These are phyloP conservation scores for Poecilia velifera DNA, from an alignment of 2,797 vertebrate species.

Conservation along the genomic window DNA sequence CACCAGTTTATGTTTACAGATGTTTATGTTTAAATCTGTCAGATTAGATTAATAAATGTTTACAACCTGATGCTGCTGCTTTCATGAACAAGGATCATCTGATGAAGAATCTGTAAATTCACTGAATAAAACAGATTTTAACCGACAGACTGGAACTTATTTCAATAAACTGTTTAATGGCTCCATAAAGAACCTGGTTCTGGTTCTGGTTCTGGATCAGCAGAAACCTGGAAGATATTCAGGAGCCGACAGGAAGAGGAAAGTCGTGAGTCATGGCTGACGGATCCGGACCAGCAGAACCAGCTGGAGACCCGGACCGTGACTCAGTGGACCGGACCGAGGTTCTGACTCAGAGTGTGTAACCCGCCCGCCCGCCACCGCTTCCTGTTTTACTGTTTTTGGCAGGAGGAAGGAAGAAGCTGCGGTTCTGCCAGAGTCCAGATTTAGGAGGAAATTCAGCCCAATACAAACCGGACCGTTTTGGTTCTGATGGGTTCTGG, in stretches of 20 bases:
- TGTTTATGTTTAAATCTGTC: too few species aligned
- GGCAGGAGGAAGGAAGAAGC: background rate
- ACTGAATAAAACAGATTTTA: too few species aligned
- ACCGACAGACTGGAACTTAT: too few species aligned
- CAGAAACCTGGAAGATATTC: background rate
- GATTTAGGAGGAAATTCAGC: too few species aligned
- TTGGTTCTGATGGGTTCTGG: background rate
- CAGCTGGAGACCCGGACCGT: background rate
- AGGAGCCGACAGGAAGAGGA: conserved; percentile 7
- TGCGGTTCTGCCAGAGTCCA: background rate
- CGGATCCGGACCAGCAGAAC: background rate
- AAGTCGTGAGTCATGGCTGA: conserved; percentile 6
- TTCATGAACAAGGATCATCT: background rate
- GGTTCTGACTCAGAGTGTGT: background rate
- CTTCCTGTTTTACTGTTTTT: background rate
- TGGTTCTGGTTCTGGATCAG: background rate
- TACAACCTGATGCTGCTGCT: background rate
- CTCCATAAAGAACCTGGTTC: background rate
- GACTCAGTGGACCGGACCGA: conserved; percentile 31
- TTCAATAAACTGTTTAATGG: background rate
- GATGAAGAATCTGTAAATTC: too few species aligned
- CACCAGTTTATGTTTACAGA: too few species aligned
- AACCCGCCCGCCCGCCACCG: background rate
- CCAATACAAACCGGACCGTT: background rate
- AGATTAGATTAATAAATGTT: too few species aligned